Conservation (phyloP, 2,797 vertebrate genomes). For the Capromys pilorides region DNA sequence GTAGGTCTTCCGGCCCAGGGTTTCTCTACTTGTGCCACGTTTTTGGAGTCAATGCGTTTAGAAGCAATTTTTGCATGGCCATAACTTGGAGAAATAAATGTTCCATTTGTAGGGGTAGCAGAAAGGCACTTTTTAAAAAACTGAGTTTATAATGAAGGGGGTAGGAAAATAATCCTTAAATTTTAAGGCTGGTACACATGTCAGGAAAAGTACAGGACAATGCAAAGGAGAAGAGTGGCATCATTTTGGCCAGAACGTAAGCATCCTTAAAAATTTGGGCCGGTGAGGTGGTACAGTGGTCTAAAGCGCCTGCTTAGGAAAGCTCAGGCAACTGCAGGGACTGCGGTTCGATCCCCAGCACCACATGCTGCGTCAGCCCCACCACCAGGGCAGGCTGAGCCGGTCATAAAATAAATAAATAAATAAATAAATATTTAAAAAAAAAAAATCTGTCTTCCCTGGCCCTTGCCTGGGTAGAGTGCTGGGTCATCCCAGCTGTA, state of each 20-base stretch:
- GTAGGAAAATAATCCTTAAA: background rate
- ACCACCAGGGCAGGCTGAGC: no score
- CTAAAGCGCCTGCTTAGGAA: no score
- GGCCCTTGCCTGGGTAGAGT: background rate
- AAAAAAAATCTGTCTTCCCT: background rate
- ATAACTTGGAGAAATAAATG: background rate
- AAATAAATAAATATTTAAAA: no score
- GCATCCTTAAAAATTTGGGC: background rate
- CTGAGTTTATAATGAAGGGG: background rate
- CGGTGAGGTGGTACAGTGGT: no score
- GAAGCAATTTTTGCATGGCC: background rate
- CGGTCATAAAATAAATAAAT: no score
- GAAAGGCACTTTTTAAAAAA: background rate
- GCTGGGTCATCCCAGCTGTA: no score
- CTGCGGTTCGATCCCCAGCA: no score
- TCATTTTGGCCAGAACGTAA: background rate
- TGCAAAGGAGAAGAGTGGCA: background rate
- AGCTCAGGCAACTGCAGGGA: no score
- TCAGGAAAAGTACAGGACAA: background rate
- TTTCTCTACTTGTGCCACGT: background rate
- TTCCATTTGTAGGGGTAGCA: background rate
- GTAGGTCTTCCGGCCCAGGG: background rate
- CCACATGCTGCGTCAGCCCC: no score
- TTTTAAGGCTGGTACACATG: background rate
- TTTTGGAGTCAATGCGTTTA: background rate